Base-by-base conservation (phyloP, 2,888 invertebrate species). In the Phorcus lineatus region DNA sequence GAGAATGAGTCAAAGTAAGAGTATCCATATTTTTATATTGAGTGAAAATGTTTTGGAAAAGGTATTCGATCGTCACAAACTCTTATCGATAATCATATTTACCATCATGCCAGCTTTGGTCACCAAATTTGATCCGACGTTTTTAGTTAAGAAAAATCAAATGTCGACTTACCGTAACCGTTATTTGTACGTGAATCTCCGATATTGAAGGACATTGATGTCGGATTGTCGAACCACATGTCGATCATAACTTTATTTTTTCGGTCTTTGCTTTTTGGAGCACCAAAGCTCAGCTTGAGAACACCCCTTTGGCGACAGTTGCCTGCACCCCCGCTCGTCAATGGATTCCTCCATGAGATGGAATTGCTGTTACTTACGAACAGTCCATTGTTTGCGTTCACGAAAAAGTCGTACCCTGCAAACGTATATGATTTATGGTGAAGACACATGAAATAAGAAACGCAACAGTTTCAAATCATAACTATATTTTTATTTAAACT, bases 221-320 rank as follows among this genome's bases (percentile, higher is more conserved):
- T 40, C 0, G 80, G 80, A 17, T 62, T 55, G 19, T 62, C 22
- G 36, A 80, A 62, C 74, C 74, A 74, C 80, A 80, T n/a, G 31
- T 80, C 80, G 16, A 80, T 80, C 31, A 75, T 36, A 36, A 75
- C n/a, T 7, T 54, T 57, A 4, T 76, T 31, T n/a, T 76, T 53
- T 13, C 55, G 16, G 31, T 28, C 16, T 17, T 28, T 17, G 9
- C 55, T 17, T 0, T 55, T 55, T 19, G 55, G 55, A 54, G 53
- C 55, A 3, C 36, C 76, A 55, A 55, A 76, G n/a, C 22, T 28
- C 55, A 76, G 55, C 55, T 76, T 76, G 28, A 76, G 54, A 53
- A 76, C 53, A 1, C 76, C 76, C 11, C 7, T 40, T n/a, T n/a
- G 16, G 24, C n/a, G 9, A 19, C 70, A 70, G 19, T 31, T 70